A percentile compares a stretch with the other conserved stretches of the same genome.
These are phyloP conservation scores for Struthidea cinerea DNA, from an alignment of 2,113 vertebrate species.

Conservation along the genomic window DNA sequence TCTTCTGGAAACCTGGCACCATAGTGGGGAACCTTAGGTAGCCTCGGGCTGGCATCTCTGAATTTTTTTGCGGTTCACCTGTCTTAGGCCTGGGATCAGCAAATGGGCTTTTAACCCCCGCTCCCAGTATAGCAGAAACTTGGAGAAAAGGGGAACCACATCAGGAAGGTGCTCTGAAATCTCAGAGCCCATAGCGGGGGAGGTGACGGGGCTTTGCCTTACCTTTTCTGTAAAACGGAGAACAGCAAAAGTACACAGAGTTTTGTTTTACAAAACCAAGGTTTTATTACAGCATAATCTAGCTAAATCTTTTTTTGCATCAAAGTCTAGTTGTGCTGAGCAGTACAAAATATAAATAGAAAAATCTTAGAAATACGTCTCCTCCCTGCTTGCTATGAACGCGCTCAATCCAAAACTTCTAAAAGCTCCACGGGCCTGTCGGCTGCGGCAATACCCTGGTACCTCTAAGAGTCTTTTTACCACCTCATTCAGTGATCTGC, in stretches of 20 bases:
- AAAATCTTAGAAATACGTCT: background rate
- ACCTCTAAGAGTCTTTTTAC: background rate
- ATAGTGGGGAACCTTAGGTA: accelerated
- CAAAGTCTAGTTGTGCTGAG: background rate
- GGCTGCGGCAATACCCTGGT: background rate
- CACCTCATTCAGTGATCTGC: background rate
- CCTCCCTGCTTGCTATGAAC: background rate
- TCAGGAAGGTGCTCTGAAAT: background rate
- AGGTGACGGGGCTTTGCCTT: background rate
- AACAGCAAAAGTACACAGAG: background rate
- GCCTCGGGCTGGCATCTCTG: accelerated
- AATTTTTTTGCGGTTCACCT: background rate
- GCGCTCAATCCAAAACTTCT: background rate
- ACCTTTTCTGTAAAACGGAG: background rate
- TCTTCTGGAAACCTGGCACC: background rate
- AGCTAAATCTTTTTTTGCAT: background rate
- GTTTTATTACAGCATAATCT: background rate
- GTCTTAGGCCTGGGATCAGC: background rate
- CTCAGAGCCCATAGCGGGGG: accelerated
- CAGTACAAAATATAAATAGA: background rate
- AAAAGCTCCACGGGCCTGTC: background rate
- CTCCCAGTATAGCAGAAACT: background rate
- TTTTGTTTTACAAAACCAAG: background rate
- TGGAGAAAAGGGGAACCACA: background rate
- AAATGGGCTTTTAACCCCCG: background rate